Conservation (phyloP, 1,140 invertebrate genomes). For the Chelonus insularis region DNA sequence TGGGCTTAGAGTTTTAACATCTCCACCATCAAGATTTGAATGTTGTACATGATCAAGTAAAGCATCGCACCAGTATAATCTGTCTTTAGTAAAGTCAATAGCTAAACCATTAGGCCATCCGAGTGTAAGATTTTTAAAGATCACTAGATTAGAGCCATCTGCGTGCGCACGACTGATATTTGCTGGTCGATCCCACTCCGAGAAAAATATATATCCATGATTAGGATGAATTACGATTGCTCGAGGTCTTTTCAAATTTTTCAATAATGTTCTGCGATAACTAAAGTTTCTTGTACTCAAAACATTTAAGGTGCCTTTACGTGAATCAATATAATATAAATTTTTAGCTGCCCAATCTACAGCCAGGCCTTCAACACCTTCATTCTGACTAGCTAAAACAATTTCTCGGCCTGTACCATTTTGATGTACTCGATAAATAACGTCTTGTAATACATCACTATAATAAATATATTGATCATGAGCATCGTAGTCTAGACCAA, state of each 20-base stretch:
- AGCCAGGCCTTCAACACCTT: conserved; percentile 95
- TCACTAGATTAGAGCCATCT: conserved; percentile 82
- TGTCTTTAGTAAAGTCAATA: conserved; percentile 84
- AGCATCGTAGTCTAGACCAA: conserved; percentile 96
- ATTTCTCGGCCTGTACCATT: conserved; percentile 90
- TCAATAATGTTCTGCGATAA: conserved; percentile 80
- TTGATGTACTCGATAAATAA: conserved; percentile 88
- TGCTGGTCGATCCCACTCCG: conserved; percentile 94
- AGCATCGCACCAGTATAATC: conserved; percentile 95
- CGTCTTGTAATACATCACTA: conserved; percentile 95
- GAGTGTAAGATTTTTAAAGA: conserved; percentile 90
- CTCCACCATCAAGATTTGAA: conserved; percentile 89
- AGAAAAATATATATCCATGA: conserved; percentile 91
- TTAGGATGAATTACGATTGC: conserved; percentile 97
- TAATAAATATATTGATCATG: conserved; percentile 93
- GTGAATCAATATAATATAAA: conserved; percentile 96
- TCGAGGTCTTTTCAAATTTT: conserved; percentile 87
- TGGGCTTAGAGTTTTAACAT: conserved; percentile 89
- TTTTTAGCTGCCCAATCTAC: conserved; percentile 98
- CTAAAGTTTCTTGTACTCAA: conserved; percentile 84
- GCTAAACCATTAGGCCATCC: conserved; percentile 96
- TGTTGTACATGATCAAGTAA: conserved; percentile 95
- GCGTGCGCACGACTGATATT: conserved; percentile 90
- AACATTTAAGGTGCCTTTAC: conserved; percentile 94
- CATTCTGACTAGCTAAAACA: conserved; percentile 93